Evolutionary conservation across 2,888 invertebrate species (phyloP), one percentile per base, ranked within the genome.

Genomic region (Drosophila demipolita): DNA sequence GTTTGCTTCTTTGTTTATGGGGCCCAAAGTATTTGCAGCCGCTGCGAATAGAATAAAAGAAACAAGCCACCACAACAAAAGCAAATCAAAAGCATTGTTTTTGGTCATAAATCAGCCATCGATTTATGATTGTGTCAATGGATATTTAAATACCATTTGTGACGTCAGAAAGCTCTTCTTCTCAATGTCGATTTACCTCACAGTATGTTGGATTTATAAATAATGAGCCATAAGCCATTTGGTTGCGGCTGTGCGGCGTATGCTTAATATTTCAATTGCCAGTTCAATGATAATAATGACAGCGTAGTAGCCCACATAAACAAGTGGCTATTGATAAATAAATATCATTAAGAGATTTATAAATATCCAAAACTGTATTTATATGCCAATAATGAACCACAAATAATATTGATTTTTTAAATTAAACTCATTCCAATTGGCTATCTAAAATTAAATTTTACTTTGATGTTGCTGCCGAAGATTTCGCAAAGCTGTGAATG

Each of bases 41-140:
- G 42, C 15, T 20, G 12, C 60, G 38, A 60, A 64, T 23, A 45
- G 45, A 20, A 64, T 23, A 45, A 23, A 20, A 50, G 63, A 54
- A 73, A 52, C 42, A 49, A 29, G 50, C 64, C 62, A 70, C 70
- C 67, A 66, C 67, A 77, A 79, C 58, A 66, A 88, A 80, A 78
- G 81, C 81, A 85, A 45, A 87, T 88, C 66, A 77, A 81, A 77
- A 77, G 62, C 86, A 90, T 45, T 45, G 83, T 87, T 87, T 88
- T 90, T 69, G 75, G 60, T 86, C 85, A 88, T 87, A 87, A 88
- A 86, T 87, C 86, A 89, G 77, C 73, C 55, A 71, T 73, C 86
- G 75, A 90, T 90, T 87, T 87, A 87, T 90, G 86, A 90, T 86
- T 77, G 90, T 87, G 86, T 87, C 90, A 87, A 87, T 86, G 73